Percentiles rank a stretch among this genome's conserved stretches.
Evolutionary conservation across 2,888 invertebrate genomes (phyloP).

Genomic region (Spisula solida): DNA sequence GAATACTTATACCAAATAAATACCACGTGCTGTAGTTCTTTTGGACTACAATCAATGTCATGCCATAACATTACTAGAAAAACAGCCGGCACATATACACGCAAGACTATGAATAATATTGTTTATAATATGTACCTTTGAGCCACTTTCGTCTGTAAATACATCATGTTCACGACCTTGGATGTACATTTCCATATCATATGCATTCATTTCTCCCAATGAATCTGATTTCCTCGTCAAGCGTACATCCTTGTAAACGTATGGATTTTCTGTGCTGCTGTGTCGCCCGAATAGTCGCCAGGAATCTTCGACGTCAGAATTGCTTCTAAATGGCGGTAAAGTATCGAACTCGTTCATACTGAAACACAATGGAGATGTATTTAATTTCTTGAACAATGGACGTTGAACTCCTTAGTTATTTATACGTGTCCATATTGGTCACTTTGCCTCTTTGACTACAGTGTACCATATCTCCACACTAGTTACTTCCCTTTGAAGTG

Average conservation of each 20-base stretch:
- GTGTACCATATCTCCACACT: too few species aligned
- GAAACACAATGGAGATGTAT: neutral
- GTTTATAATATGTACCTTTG: neutral
- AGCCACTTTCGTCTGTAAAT: neutral
- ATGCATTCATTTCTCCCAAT: neutral
- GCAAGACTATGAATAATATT: neutral
- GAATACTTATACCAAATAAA: too few species aligned
- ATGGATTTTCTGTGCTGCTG: neutral
- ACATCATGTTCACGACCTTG: neutral
- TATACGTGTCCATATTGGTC: too few species aligned
- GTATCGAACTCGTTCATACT: neutral
- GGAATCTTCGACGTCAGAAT: neutral
- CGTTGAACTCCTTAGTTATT: too few species aligned
- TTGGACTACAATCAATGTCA: too few species aligned
- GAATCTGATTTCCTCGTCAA: neutral
- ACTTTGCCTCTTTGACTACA: too few species aligned
- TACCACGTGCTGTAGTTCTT: too few species aligned
- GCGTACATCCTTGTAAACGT: neutral
- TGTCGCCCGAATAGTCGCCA: neutral
- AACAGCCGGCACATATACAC: neutral
- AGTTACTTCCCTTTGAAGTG: too few species aligned
- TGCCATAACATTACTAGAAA: neutral
- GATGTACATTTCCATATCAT: conserved; percentile 1
- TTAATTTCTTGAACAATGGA: too few species aligned
- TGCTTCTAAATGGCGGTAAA: neutral